Evolutionary conservation across 2,888 invertebrate species (phyloP).

Genomic region (Hemistola chrysoprasaria): DNA sequence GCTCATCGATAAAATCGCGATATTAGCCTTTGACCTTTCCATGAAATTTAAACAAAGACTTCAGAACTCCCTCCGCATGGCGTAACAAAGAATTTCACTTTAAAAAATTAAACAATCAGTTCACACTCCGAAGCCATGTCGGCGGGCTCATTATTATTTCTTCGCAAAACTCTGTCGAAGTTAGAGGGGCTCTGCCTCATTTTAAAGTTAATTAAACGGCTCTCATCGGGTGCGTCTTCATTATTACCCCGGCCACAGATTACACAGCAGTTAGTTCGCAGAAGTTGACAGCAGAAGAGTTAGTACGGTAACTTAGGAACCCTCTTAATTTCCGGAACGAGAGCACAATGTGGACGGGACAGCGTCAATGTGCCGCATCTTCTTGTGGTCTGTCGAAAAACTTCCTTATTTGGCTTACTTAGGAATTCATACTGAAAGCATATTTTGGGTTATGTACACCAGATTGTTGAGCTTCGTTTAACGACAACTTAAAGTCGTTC

Average conservation of each 20-base stretch:
- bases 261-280: slow-evolving; percentile 24
- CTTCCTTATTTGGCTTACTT: not conserved
- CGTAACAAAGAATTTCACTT: slow-evolving; percentile 18
- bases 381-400: slow-evolving; percentile 4
- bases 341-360: slow-evolving; percentile 17
- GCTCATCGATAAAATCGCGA: slow-evolving; percentile 3
- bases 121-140: slow-evolving; percentile 28
- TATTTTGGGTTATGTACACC: too few relatives aligned
- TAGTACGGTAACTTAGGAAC: slow-evolving; percentile 20
- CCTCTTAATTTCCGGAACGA: slow-evolving; percentile 28
- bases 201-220: slow-evolving; percentile 72
- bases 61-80: not conserved
- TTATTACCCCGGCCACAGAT: slow-evolving; percentile 47
- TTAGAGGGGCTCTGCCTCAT: slow-evolving; percentile 50
- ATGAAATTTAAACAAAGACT: slow-evolving; percentile 1
- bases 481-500: too few relatives aligned
- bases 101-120: slow-evolving; percentile 27
- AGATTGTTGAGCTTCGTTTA: too few relatives aligned
- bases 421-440: too few relatives aligned
- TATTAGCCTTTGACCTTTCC: slow-evolving; percentile 3
- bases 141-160: slow-evolving; percentile 60
- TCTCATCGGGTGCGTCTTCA: slow-evolving; percentile 60
- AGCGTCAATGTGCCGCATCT: slow-evolving; percentile 13
- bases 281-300: slow-evolving; percentile 22
- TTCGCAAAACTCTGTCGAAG: slow-evolving; percentile 49